Evolutionary conservation across 2,113 vertebrate species (phyloP), one percentile per base, ranked within the genome.

Genomic region (Hemiprocne comata): DNA sequence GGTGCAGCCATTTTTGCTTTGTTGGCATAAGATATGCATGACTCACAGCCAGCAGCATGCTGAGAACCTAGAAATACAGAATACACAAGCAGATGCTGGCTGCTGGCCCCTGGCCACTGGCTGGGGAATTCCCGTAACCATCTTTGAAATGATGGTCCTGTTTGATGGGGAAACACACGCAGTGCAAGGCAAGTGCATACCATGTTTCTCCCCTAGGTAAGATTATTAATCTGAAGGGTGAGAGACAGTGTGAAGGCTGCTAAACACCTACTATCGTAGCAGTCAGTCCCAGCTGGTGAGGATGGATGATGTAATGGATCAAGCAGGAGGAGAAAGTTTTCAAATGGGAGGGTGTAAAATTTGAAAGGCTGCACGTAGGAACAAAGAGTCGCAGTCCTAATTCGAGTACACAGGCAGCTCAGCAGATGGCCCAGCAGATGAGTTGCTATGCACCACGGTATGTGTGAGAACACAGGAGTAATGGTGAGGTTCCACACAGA

Each of bases 381-480:
- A 87, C 13, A 80, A 86, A 80, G 75, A 93, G 80, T 40, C 0
- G 7, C 87, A 87, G 93, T 80, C 93, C 76, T 69, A 54, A 92
- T 93, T 89, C 0, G 19, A 92, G 84, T 34, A 46, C 0, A 3
- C 76, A 7, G 44, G 65, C 90, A 76, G 85, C 87, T 86, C 69
- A 54, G 90, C 95, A 97, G 93, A 95, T 97, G 94, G 93, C 78
- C 77, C 75, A 77, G 66, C 93, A 97, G 96, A 89, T 16, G 90
- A 96, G 92, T 28, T 95, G 93, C 94, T 95, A 71, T 92, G 93
- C 66, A 53, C 69, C 69, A 69, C 7, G 0, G 33, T 25, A 26
- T 5, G 64, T 80, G 90, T 58, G 94, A 91, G 95, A 96, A 85
- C 80, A 16, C 0, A 54, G 48, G 71, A 31, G 60, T n/a, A 46